A percentile compares a stretch with the other conserved stretches of the same genome.
These are phyloP conservation scores for Rhabdornis inornatus DNA, from an alignment of 2,113 vertebrate species.

Conservation along the genomic window DNA sequence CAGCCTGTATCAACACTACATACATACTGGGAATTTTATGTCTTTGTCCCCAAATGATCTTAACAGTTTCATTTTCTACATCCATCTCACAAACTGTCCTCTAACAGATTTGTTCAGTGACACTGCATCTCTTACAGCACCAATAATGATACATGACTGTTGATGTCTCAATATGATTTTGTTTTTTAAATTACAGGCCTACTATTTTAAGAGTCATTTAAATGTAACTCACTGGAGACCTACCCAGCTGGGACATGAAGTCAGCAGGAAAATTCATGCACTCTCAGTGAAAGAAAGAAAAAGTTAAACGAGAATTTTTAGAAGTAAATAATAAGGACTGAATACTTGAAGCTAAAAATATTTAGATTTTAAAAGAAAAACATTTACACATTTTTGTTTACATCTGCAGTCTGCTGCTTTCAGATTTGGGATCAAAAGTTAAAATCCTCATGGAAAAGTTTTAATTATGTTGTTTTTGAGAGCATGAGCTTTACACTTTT, in stretches of 20 bases:
- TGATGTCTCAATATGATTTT: neutral
- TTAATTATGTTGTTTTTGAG: neutral
- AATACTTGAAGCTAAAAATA: neutral
- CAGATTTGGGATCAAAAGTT: neutral
- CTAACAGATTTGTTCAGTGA: neutral
- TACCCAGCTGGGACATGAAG: neutral
- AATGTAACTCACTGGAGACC: neutral
- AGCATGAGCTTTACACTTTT: neutral
- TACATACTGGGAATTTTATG: neutral
- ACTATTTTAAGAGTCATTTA: neutral
- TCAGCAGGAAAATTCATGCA: neutral
- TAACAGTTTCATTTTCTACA: neutral
- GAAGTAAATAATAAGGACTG: neutral
- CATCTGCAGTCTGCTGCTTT: neutral
- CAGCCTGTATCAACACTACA: neutral
- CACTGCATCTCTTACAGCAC: neutral
- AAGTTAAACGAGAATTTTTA: neutral
- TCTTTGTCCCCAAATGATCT: neutral
- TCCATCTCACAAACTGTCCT: neutral
- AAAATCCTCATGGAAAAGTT: neutral
- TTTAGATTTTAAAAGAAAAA: neutral
- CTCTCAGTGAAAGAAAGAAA: neutral
- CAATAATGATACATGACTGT: neutral
- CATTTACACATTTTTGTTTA: neutral
- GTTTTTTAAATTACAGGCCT: neutral